phyloP scores from a whole-genome alignment of 2,797 vertebrate genomes.

The Poecilia picta region DNA sequence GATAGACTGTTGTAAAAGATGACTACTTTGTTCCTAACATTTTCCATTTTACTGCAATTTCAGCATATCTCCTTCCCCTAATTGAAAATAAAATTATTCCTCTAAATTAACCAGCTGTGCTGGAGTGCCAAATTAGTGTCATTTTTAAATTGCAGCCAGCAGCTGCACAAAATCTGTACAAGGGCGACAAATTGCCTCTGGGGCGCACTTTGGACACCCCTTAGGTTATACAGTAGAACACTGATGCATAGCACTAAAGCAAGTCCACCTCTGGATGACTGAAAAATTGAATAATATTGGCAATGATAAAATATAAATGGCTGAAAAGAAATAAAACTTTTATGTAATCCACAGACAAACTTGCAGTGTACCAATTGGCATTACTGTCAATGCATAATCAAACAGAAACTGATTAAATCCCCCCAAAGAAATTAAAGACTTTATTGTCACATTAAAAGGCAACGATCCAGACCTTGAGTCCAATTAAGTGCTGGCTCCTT shows the following conservation, averaged over 20 bases:
- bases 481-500: background rate
- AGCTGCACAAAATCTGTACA: background rate
- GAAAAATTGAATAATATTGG: background rate
- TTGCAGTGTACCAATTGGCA: background rate
- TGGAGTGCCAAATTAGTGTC: background rate
- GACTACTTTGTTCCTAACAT: too few relatives aligned
- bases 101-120: background rate
- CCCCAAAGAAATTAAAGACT: constrained; percentile 6
- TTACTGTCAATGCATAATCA: background rate
- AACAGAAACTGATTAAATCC: background rate
- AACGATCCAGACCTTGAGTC: constrained; percentile 16
- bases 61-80: too few relatives aligned
- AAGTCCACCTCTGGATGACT: background rate
- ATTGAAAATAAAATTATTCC: background rate
- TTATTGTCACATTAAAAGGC: constrained; percentile 1
- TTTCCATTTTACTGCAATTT: too few relatives aligned
- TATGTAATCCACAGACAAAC: background rate
- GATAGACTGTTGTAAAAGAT: too few relatives aligned
- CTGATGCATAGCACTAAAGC: background rate
- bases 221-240: background rate
- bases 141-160: background rate
- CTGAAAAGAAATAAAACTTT: background rate
- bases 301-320: background rate
- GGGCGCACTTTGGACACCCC: background rate
- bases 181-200: background rate